Conservation (phyloP, 2,797 vertebrate genomes). For the Lemur catta region DNA sequence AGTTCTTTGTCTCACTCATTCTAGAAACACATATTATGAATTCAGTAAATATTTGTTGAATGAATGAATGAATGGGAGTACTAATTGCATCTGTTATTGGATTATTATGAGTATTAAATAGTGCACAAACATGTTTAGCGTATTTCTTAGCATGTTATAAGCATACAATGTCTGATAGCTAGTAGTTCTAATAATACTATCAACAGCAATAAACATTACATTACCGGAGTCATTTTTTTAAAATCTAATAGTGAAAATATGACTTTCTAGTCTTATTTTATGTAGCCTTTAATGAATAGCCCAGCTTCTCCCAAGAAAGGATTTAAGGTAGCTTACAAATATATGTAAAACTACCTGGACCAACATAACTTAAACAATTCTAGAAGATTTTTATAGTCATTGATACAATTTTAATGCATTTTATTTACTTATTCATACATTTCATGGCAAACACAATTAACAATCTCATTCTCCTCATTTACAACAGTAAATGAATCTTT, state of each 20-base stretch:
- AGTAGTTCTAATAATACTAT: not conserved
- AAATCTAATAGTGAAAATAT: not conserved
- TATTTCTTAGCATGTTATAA: not conserved
- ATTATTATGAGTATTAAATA: not conserved
- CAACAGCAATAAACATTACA: not conserved
- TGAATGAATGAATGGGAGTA: not conserved
- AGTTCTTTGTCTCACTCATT: not conserved
- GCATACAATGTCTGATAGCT: not conserved
- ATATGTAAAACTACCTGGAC: not conserved
- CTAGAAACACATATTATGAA: not conserved
- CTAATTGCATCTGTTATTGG: not conserved
- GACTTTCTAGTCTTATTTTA: not conserved
- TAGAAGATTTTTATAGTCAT: slow-evolving; percentile 6
- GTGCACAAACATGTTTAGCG: not conserved
- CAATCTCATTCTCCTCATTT: not conserved
- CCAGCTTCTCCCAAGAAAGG: not conserved
- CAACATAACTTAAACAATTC: not conserved
- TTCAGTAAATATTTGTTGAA: not conserved
- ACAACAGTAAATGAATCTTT: not conserved
- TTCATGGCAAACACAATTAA: not conserved
- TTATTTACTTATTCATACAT: not conserved
- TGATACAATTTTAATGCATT: slow-evolving; percentile 14
- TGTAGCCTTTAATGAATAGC: not conserved
- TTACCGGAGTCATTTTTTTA: not conserved
- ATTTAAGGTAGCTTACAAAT: slow-evolving; percentile 21